phyloP scores from a whole-genome alignment of 1,140 invertebrate species.

The Drosophila ogumai region DNA sequence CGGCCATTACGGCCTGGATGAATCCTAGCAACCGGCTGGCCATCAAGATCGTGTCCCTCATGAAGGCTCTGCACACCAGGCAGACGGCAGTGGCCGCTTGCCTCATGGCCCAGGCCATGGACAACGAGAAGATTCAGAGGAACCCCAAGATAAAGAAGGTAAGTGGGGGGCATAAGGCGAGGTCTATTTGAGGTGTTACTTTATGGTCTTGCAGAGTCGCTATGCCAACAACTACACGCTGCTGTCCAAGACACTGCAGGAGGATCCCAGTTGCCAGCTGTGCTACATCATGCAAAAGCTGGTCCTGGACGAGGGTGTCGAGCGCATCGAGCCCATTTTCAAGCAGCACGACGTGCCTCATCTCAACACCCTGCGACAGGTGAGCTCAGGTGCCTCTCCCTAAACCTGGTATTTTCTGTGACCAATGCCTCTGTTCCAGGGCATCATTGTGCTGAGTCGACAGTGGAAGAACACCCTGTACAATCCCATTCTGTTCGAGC shows the following conservation, averaged over 20 bases:
- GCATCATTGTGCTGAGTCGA: constrained; percentile 95
- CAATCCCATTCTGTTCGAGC: constrained; percentile 95
- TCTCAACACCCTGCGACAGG: constrained; percentile 94
- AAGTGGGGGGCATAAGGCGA: too few species aligned
- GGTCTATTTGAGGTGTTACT: not conserved
- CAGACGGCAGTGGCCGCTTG: constrained; percentile 96
- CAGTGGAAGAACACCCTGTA: constrained; percentile 99
- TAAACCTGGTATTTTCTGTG: not conserved
- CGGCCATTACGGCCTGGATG: constrained; percentile 98
- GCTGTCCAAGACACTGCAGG: constrained; percentile 95
- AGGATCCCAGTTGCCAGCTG: constrained; percentile 98
- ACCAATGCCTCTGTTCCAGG: constrained; percentile 86
- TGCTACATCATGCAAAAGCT: constrained; percentile 95
- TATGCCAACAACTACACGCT: constrained; percentile 94
- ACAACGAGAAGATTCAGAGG: constrained; percentile 86
- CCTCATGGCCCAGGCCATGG: constrained; percentile 97
- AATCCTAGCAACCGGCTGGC: constrained; percentile 96
- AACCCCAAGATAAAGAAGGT: constrained; percentile 84
- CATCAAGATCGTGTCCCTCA: constrained; percentile 92
- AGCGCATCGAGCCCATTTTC: constrained; percentile 93
- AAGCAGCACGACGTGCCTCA: constrained; percentile 93
- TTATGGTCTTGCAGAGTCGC: constrained; percentile 89
- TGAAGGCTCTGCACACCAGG: constrained; percentile 90
- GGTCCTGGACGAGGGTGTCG: constrained; percentile 90
- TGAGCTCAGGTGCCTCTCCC: constrained; percentile 62